Conservation (phyloP, 2,113 vertebrate species). For the Corythornis vintsioides region DNA sequence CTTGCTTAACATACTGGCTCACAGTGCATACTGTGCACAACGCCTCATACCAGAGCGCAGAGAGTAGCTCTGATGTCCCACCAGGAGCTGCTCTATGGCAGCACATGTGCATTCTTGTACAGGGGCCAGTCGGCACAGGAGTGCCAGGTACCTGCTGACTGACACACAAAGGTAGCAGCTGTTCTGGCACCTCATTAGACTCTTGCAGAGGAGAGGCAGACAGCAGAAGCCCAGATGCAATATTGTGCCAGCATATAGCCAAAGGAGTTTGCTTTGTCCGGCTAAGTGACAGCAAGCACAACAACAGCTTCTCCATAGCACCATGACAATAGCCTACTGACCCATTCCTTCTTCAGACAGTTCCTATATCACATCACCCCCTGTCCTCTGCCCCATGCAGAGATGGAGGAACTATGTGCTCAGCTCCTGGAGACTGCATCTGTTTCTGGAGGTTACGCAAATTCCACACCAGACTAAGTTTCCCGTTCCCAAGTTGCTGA, state of each 20-base stretch:
- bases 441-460: not conserved
- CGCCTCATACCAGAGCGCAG: not conserved
- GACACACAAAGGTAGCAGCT: not conserved
- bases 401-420: fast-evolving
- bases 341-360: not conserved
- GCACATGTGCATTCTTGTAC: not conserved
- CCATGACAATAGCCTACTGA: not conserved
- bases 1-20: not conserved
- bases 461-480: not conserved
- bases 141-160: not conserved
- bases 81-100: not conserved
- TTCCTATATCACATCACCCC: not conserved
- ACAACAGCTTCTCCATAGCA: not conserved
- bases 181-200: not conserved
- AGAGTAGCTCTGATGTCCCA: not conserved
- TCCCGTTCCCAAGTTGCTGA: not conserved
- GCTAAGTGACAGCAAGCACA: not conserved
- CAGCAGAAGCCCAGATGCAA: not conserved
- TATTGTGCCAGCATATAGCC: not conserved
- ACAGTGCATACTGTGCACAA: fast-evolving
- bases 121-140: not conserved
- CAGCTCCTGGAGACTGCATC: not conserved
- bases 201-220: not conserved
- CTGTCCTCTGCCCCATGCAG: fast-evolving
- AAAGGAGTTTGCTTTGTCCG: not conserved